Conservation (phyloP, 1,140 invertebrate species). For the Brachionus angularis region DNA sequence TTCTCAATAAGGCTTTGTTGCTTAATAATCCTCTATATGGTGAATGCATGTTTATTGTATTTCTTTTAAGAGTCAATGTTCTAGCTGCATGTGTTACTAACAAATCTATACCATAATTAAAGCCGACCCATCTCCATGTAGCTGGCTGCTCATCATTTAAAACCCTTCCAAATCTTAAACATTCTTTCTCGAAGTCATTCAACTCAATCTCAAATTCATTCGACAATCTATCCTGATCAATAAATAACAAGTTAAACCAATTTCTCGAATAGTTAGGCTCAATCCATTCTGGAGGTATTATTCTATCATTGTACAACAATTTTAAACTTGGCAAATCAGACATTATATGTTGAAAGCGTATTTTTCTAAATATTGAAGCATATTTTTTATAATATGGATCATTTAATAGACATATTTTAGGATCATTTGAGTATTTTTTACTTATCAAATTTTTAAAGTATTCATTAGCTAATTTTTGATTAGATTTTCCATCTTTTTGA, state of each 20-base stretch:
- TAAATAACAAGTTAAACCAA: constrained; percentile 33
- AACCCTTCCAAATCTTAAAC: constrained; percentile 14
- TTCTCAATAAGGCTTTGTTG: constrained; percentile 15
- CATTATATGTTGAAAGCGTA: constrained; percentile 17
- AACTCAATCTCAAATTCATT: neutral
- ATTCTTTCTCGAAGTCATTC: neutral
- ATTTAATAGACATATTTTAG: neutral
- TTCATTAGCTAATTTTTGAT: constrained; percentile 37
- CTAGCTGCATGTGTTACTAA: constrained; percentile 25
- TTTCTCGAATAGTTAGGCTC: constrained; percentile 9
- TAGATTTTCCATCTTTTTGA: neutral
- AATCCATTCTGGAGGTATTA: constrained; percentile 30
- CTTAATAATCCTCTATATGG: constrained; percentile 28
- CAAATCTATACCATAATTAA: constrained; percentile 32
- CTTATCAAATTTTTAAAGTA: constrained; percentile 26
- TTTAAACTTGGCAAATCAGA: constrained; percentile 10
- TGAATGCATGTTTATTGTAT: constrained; percentile 36
- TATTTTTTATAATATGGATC: constrained; percentile 5
- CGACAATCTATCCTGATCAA: constrained; percentile 14
- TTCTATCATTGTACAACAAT: constrained; percentile 12
- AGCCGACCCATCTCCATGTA: constrained; percentile 40
- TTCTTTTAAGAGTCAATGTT: constrained; percentile 27
- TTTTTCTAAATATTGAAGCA: neutral
- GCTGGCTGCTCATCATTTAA: constrained; percentile 11
- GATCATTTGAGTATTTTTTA: neutral